Evolutionary conservation across 2,888 invertebrate genomes (phyloP), one percentile per base, ranked within the genome.

Genomic region (Metacarcinus magister): DNA sequence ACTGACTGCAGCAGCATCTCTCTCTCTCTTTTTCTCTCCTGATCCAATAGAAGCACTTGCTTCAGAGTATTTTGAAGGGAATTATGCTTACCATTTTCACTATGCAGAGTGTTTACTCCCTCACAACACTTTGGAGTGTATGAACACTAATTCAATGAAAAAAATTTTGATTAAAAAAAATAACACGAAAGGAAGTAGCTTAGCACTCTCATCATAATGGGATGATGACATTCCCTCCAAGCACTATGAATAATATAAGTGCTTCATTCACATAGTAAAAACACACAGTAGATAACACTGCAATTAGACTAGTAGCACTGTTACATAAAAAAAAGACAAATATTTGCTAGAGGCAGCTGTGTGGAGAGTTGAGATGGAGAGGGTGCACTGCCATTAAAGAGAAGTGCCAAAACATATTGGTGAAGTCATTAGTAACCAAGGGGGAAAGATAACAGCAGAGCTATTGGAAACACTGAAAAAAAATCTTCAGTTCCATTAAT

Each of bases 221-320:
- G 48, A 32, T 54, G 91, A 48, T 91, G 48, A 46, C 48, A 91
- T 91, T 91, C 48, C 91, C 91, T 91, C 46, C 44, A 91, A 92
- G 92, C 32, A 94, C 46, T 87, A 87, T 87, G 32, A 82, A 82
- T 44, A 87, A 94, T 82, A 46, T 44, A 75, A 39, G 87, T 48
- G 48, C 48, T 39, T 54, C 46, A 46, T 54, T 87, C 82, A 43
- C 46, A 95, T 46, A 48, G 75, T 93, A 89, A 92, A 93, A 91
- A 93, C 87, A 93, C 82, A 95, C 89, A 67, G 82, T 75, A 54
- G 89, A 44, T 60, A 95, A 95, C 67, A 44, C 48, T 43, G 91
- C 95, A 89, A 95, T 67, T 46, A 95, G 95, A 95, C 95, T 95
- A 95, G 95, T 94, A 89, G 94, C 94, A 95, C 94, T 95, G 95